phyloP scores from a whole-genome alignment of 2,888 invertebrate genomes.

The Invenusta paracnida region DNA sequence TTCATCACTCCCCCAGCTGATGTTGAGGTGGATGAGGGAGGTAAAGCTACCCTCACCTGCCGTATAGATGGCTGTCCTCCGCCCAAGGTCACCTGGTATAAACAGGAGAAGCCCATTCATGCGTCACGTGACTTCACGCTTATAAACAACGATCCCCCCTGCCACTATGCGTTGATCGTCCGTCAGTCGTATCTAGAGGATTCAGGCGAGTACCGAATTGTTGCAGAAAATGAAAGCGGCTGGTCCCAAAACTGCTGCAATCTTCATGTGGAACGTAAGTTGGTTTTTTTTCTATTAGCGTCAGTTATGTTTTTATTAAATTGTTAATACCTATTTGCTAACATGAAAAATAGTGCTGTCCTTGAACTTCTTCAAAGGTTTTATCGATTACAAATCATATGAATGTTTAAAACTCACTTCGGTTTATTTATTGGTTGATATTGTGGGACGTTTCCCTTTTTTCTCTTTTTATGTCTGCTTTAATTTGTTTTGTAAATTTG shows the following conservation, averaged over 20 bases:
- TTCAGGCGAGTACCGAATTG: conserved; percentile 37
- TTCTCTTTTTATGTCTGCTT: too few species aligned
- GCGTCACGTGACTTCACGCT: background rate
- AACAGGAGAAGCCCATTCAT: background rate
- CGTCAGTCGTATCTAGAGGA: conserved; percentile 34
- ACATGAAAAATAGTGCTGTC: too few species aligned
- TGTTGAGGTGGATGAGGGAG: conserved; percentile 19
- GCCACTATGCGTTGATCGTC: conserved; percentile 21
- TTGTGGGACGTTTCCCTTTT: too few species aligned
- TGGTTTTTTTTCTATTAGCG: background rate
- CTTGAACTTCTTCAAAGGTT: too few species aligned
- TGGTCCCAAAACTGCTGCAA: background rate
- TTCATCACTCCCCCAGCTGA: conserved; percentile 1
- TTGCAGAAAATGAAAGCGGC: conserved; percentile 30
- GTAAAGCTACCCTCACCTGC: background rate
- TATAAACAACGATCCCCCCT: background rate
- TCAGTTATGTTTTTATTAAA: too few species aligned
- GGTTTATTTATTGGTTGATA: too few species aligned
- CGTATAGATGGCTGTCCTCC: background rate
- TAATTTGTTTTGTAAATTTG: too few species aligned
- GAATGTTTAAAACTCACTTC: too few species aligned
- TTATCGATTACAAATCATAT: too few species aligned
- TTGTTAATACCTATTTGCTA: too few species aligned
- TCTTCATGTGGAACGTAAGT: conserved; percentile 38
- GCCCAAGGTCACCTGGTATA: conserved; percentile 36